Base-by-base conservation (phyloP, 2,888 invertebrate genomes). In the Piscicola geometra region DNA sequence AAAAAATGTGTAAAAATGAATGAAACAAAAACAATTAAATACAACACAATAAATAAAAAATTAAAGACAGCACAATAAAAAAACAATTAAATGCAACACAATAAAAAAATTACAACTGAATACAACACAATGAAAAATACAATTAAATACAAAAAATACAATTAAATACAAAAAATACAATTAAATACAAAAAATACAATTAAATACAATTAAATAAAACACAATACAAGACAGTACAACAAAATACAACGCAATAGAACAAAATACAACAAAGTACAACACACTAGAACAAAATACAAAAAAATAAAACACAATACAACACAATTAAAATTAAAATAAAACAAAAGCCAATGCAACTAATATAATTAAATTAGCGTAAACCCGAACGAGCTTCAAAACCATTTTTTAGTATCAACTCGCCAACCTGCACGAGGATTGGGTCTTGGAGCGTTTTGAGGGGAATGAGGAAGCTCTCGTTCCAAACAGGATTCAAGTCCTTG, bases 401-500 rank as follows among this genome's bases (percentile, higher is more conserved):
- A 47, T 96, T 87, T 98, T 98, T 30, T n/a, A n/a, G n/a, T n/a
- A n/a, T n/a, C n/a, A n/a, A n/a, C n/a, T n/a, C n/a, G n/a, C 66
- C 77, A 15, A 79, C 79, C 80, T 84, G 82, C 71, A 86, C 80
- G 36, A 79, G 78, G 21, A 85, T 72, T 12, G 83, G 83, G 75
- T 82, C 81, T 74, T 80, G 80, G 15, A 82, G 80, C 79, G 84
- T 83, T 69, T 85, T 84, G 5, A 85, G 80, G 3, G 83, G 93
- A 81, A 96, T 89, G 12, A 92, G 91, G 86, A 98, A 95, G 81
- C 91, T 91, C 86, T 99, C 98, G 84, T 99, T 95, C 98, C 98
- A 99, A n/a, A 91, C 89, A 0, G 98, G 98, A 87, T 97, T 97
- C 78, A 99, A 88, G 85, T 94, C 95, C 82, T 95, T 90, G 86